Base-by-base conservation (phyloP, 2,888 invertebrate genomes). In the Brachyopa scutellaris region DNA sequence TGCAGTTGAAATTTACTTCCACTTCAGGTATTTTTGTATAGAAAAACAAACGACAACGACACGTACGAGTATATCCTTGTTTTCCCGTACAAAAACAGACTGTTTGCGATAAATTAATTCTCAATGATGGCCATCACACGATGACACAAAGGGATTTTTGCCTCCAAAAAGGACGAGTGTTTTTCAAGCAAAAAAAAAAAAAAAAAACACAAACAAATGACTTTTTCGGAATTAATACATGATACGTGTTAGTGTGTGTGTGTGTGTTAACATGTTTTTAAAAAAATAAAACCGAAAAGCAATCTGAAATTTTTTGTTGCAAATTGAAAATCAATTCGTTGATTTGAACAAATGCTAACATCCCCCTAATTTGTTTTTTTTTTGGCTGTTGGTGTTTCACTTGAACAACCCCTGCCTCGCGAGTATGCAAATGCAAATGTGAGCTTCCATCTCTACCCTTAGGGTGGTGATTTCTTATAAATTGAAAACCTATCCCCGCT, bases 291-390 rank as follows among this genome's bases (percentile, higher is more conserved):
- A 21, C 53, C 7, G 15, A 36, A 51, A 17, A 62, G 42, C 53
- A 73, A 57, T 55, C 38, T 26, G 38, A 72, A n/a, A n/a, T n/a
- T n/a, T 57, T 55, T 72, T 45, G 72, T 62, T 64, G 69, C 53
- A 82, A 72, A 82, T 82, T 82, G 77, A 70, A 82, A 82, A 82
- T 82, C 82, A 62, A 82, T 82, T 77, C 70, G n/a, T 42, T 82
- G 77, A 82, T 82, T 55, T 66, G 66, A 70, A 62, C 61, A 67
- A 80, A 66, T 82, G 82, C 59, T 66, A 40, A 53, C 36, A 51
- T 59, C 59, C 59, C 67, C 57, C 57, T 40, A 61, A 70, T 70
- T 61, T 57, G 69, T 38, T 29, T 19, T 31, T n/a, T 26, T 3
- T 26, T 26, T 26, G 26, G 26, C 26, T 26, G n/a, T n/a, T 26